phyloP scores from a whole-genome alignment of 1,140 invertebrate genomes.

The Drosophila repleta region DNA sequence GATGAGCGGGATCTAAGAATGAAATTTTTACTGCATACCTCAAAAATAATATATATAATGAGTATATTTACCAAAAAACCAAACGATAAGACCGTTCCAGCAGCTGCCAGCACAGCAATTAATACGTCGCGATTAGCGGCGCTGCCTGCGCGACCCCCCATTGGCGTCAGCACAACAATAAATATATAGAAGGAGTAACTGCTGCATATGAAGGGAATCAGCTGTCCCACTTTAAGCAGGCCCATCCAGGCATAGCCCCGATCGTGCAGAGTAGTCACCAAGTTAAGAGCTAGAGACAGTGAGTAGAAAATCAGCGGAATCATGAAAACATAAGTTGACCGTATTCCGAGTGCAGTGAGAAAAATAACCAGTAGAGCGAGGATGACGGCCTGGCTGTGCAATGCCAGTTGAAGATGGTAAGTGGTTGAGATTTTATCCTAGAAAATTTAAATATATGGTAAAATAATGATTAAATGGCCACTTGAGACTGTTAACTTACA shows the following conservation, averaged over 20 bases:
- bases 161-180: conserved; percentile 88
- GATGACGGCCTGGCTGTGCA: conserved; percentile 58
- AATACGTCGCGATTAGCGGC: conserved; percentile 86
- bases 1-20: conserved; percentile 60
- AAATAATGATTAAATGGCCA: not conserved
- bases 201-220: conserved; percentile 84
- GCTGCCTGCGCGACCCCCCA: conserved; percentile 87
- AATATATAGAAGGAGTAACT: conserved; percentile 87
- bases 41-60: not conserved
- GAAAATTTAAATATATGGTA: not conserved
- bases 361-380: conserved; percentile 34
- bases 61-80: conserved; percentile 60
- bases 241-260: conserved; percentile 86
- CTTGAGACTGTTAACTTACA: conserved; percentile 32
- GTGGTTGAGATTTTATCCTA: conserved; percentile 47
- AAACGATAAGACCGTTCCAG: conserved; percentile 70
- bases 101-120: conserved; percentile 84
- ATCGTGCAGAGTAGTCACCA: conserved; percentile 58
- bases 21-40: not conserved
- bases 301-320: conserved; percentile 62
- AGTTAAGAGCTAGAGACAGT: conserved; percentile 46
- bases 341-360: conserved; percentile 47
- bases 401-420: conserved; percentile 53
- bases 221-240: conserved; percentile 83
- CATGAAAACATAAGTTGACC: conserved; percentile 54